Conservation (phyloP, 2,797 vertebrate species). For the Ispidina lecontei region DNA sequence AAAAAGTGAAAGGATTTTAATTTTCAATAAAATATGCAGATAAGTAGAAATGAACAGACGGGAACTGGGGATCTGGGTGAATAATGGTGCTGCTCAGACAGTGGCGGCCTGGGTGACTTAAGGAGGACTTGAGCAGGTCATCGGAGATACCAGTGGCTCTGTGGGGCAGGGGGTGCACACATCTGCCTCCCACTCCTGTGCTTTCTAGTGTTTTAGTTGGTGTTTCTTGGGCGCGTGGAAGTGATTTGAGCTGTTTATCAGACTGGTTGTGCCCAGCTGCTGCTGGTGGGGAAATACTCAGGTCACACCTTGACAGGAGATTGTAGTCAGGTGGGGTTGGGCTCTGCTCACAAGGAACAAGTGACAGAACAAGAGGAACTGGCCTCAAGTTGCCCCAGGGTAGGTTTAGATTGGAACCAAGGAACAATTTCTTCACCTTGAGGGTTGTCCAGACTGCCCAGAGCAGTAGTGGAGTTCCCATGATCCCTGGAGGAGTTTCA, state of each 20-base stretch:
- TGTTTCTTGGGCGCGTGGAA: not conserved
- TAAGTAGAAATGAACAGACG: not conserved
- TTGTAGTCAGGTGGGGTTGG: too few relatives aligned
- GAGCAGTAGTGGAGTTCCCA: not conserved
- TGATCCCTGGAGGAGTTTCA: too few relatives aligned
- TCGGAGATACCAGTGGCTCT: not conserved
- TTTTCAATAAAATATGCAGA: constrained; percentile 60
- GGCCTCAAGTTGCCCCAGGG: not conserved
- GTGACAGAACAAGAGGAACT: not conserved
- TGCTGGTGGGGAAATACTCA: not conserved
- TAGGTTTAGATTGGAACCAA: not conserved
- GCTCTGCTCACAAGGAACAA: not conserved
- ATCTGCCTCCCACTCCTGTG: not conserved
- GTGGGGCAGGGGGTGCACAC: rapidly evolving
- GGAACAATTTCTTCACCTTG: not conserved
- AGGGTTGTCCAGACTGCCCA: not conserved
- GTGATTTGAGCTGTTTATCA: rapidly evolving
- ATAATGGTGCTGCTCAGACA: constrained; percentile 9
- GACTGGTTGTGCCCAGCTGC: not conserved
- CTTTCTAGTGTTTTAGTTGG: rapidly evolving
- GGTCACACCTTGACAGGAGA: not conserved
- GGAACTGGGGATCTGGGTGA: not conserved
- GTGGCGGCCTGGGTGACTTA: not conserved
- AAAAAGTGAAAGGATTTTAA: constrained; percentile 7
- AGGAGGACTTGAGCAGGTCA: not conserved